Evolutionary conservation across 2,888 invertebrate genomes (phyloP), one percentile per base, ranked within the genome.

Genomic region (Neria commutata): DNA sequence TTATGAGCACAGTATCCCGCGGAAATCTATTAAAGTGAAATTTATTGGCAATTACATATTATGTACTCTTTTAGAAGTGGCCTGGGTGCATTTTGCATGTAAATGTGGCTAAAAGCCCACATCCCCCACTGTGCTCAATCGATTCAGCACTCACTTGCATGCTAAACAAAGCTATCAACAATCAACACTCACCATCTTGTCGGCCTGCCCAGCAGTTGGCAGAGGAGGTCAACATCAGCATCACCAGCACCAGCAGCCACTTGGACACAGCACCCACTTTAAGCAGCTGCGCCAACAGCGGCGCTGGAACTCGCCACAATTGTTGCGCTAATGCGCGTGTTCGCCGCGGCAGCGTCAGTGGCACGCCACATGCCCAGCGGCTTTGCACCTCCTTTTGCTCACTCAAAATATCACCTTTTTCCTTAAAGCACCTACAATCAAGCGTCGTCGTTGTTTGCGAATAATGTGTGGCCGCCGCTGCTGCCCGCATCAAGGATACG

Each of bases 401-500:
- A n/a, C n/a, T n/a, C n/a, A 73, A 71, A 73, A 74, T 76, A 76
- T 76, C 76, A 76, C 76, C 70, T 67, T 75, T 75, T 67, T 69
- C 68, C 70, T 71, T 76, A 75, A 75, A 76, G 76, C 76, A 76
- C 76, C 76, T 76, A 71, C 74, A 76, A 71, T 74, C 72, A 71
- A 33, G 46, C 53, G 26, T 49, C 55, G 67, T 75, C 75, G 75
- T 74, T 74, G 75, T 71, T 70, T 73, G 70, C 64, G 75, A 74
- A 70, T 62, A 53, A 56, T 62, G 46, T 34, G 54, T 33, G n/a
- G 37, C 26, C n/a, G 62, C 62, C 69, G 66, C 58, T 58, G 62
- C 50, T 57, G 60, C 50, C 55, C 63, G 58, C 70, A 70, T 60
- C 68, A 72, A 68, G 67, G 72, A 70, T 68, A 63, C 61, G 65